Evolutionary conservation across 2,113 vertebrate species (phyloP), one percentile per base, ranked within the genome.

Genomic region (Baryphthengus martii): DNA sequence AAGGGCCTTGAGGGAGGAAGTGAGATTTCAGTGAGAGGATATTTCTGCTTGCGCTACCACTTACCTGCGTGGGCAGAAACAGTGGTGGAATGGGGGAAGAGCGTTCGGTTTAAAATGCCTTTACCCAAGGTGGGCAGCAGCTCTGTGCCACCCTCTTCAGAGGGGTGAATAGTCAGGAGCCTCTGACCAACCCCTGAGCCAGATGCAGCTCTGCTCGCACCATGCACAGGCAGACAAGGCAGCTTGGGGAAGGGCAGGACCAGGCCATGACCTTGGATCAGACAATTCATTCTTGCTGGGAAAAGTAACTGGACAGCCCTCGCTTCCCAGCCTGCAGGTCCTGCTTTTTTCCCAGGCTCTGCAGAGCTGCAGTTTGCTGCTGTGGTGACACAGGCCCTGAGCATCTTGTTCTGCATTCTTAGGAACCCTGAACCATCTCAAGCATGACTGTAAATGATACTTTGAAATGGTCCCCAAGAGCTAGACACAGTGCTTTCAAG

Each of bases 221-320:
- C 23, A 3, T 0, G 0, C 13, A 18, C 1, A 0, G 35, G 31
- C 28, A 35, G 82, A 44, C 3, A 6, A 6, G 24, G 44, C 39
- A 56, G 85, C n/a, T 44, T 23, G 67, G 26, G 55, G 33, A 33
- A n/a, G 31, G 29, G 25, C 42, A 58, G 55, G 6, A 31, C 8
- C 3, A 2, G 17, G 70, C 35, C 23, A 4, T 31, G 31, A 15
- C 28, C 5, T 0, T 18, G 42, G 40, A 4, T 13, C 2, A 0
- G 9, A 17, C 40, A 11, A 5, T 9, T 61, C 40, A 40, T 80
- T 42, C 53, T 62, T 11, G 7, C 75, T 7, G 31, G 58, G 29
- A 29, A 25, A 28, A 45, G 20, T 25, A 50, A 8, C 7, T 6
- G 56, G 19, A 33, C 63, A 85, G 26, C 78, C 62, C 50, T 16